Conservation (phyloP, 1,140 invertebrate species). For the Cotesia glomerata region DNA sequence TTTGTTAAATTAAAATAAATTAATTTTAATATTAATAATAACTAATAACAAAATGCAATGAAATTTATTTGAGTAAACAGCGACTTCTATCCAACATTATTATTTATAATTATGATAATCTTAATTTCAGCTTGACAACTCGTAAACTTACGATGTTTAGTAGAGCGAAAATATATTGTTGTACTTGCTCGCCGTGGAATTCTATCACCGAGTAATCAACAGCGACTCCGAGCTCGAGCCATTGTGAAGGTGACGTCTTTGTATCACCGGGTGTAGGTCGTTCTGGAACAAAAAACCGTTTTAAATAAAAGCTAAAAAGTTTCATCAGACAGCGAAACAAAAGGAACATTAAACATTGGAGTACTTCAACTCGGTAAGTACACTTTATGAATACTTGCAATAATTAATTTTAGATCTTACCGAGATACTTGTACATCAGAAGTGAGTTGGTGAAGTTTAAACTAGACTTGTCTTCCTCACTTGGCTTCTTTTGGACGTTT, state of each 20-base stretch:
- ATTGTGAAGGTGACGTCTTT: conserved; percentile 54
- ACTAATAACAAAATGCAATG: not conserved
- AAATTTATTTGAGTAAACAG: not conserved
- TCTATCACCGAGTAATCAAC: conserved; percentile 74
- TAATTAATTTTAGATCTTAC: not conserved
- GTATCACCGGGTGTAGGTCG: conserved; percentile 34
- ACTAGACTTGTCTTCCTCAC: too few species aligned
- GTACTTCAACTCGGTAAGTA: too few species aligned
- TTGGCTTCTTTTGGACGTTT: too few species aligned
- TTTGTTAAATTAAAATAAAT: too few species aligned
- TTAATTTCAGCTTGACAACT: not conserved
- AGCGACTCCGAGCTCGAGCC: conserved; percentile 74
- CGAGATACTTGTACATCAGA: too few species aligned
- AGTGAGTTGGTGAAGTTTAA: too few species aligned
- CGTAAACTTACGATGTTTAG: conserved; percentile 75
- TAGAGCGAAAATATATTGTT: conserved; percentile 75
- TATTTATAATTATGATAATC: not conserved
- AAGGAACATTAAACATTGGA: too few species aligned
- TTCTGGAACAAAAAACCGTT: conserved; percentile 32
- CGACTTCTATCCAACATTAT: not conserved
- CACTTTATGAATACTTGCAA: not conserved
- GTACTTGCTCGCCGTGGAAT: conserved; percentile 73
- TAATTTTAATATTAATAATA: too few species aligned
- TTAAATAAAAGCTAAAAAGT: not conserved
- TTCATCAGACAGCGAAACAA: not conserved